Base-by-base conservation (phyloP, 1,140 invertebrate genomes). In the Drosophila ananassae region DNA sequence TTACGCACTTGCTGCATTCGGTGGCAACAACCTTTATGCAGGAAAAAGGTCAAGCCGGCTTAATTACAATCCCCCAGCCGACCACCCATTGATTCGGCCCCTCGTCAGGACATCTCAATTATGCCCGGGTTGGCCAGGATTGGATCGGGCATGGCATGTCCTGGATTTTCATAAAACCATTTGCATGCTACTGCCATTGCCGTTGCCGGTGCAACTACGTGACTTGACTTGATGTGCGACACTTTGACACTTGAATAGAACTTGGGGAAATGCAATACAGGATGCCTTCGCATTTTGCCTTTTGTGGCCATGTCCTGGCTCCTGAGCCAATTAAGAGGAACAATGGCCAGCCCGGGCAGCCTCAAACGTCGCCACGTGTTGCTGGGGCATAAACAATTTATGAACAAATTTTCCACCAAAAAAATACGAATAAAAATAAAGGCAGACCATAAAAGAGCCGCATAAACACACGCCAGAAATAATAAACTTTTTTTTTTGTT, bases 311-410 rank as follows among this genome's bases (percentile, higher is more conserved):
- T 39, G 50, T 55, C 24, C 32, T 37, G 9, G 39, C 39, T 56
- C 13, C 24, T 76, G 76, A 76, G 73, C 73, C 73, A 77, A 77
- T 77, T 77, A 76, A 37, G 53, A 30, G 57, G 62, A 67, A 64
- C 74, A 76, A 77, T 61, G 63, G 21, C 64, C 8, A 51, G 25
- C 6, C 4, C 5, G 25, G 25, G 25, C 5, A 32, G 44, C 30
- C 37, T 41, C 51, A 24, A 39, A 52, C 9, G 25, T 7, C 48
- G 24, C 46, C 56, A 56, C 73, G 56, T 68, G 37, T 37, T 77
- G 32, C 56, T 47, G n/a, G 10, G 63, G 21, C 63, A 61, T 66
- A 39, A 55, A 44, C 37, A 66, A 66, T 44, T 64, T 71, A 28
- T 25, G 13, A 24, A 25, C 32, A 21, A 69, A 55, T 30, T 69